A percentile compares a stretch with the other conserved stretches of the same genome.
These are phyloP conservation scores for Drosophila algonquin DNA, from an alignment of 2,888 invertebrate genomes.

Conservation along the genomic window DNA sequence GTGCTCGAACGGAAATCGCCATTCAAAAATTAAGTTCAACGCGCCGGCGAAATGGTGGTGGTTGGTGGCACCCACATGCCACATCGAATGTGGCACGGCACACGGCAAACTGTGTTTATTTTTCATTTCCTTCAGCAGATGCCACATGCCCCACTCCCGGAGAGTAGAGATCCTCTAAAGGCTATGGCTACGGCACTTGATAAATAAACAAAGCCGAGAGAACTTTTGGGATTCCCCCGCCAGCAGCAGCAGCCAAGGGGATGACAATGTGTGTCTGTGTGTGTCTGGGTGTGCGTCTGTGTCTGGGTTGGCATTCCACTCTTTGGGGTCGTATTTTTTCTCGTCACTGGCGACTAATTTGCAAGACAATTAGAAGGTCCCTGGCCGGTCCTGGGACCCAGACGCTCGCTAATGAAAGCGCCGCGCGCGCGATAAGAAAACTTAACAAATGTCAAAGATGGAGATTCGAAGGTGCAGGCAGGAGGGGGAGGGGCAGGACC, in stretches of 20 bases:
- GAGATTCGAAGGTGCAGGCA: not conserved
- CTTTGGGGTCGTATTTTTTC: slow-evolving; percentile 52
- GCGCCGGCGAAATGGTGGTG: slow-evolving; percentile 3
- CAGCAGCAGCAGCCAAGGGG: not conserved
- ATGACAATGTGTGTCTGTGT: not conserved
- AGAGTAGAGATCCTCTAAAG: slow-evolving; percentile 38
- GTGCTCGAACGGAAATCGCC: slow-evolving; percentile 53
- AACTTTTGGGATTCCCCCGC: slow-evolving; percentile 30
- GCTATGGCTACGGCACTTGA: slow-evolving; percentile 26
- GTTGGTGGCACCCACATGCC: slow-evolving; percentile 24
- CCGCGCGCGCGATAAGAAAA: slow-evolving; percentile 75
- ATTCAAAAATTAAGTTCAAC: slow-evolving; percentile 56
- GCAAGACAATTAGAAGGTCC: slow-evolving; percentile 82
- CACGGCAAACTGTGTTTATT: slow-evolving; percentile 61
- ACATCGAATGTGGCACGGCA: slow-evolving; percentile 32
- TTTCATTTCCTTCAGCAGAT: slow-evolving; percentile 77
- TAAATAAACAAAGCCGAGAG: slow-evolving; percentile 56
- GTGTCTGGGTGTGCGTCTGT: too few relatives aligned
- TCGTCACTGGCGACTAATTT: slow-evolving; percentile 70
- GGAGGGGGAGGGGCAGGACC: not conserved
- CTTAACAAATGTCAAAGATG: slow-evolving; percentile 67
- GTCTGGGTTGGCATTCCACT: not conserved
- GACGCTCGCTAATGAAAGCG: slow-evolving; percentile 80
- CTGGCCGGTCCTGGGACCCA: slow-evolving; percentile 42
- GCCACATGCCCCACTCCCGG: slow-evolving; percentile 57